Evolutionary conservation across 2,888 invertebrate species (phyloP), one percentile per base, ranked within the genome.

Genomic region (Tetragonisca angustula): DNA sequence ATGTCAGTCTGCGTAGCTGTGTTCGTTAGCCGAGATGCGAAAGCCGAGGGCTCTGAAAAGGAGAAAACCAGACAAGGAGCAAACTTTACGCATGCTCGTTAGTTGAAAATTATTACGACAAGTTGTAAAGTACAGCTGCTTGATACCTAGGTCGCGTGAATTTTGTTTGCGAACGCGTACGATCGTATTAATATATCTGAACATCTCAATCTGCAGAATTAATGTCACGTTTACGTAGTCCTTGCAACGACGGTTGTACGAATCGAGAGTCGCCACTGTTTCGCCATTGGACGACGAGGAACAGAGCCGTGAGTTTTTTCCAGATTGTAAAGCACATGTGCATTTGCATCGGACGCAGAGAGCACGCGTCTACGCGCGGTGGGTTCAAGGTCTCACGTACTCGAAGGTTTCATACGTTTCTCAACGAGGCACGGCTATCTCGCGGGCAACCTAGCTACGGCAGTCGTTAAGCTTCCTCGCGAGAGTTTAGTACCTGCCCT

Each of bases 331-430:
- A 80, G 81, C 85, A 24, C 15, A 24, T 19, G 65, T 65, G 78
- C 65, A 79, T 84, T 84, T 84, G 83, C 83, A 84, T 79, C 76
- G 67, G 59, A 69, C 72, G 78, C 79, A 11, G 72, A 56, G 67
- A 84, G 76, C 84, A 84, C 81, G 79, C 76, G 80, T 68, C 72
- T 56, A 13, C 27, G 19, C 43, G 43, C 43, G 43, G 43, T 43
- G 75, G 81, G 89, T 89, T 89, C 89, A 89, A 89, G 86, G 89
- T 69, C 83, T 76, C 75, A 69, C 83, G 80, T 77, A 77, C 65
- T 81, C 67, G 77, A 85, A 85, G 85, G 83, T 68, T 85, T 83
- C 73, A 77, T 59, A 79, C 75, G 73, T 81, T 83, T 81, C 64
- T 74, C 85, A 50, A 70, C 80, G 71, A 71, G 72, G 43, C 64